Conservation (phyloP, 1,140 invertebrate species). For the Drosophila parvula region DNA sequence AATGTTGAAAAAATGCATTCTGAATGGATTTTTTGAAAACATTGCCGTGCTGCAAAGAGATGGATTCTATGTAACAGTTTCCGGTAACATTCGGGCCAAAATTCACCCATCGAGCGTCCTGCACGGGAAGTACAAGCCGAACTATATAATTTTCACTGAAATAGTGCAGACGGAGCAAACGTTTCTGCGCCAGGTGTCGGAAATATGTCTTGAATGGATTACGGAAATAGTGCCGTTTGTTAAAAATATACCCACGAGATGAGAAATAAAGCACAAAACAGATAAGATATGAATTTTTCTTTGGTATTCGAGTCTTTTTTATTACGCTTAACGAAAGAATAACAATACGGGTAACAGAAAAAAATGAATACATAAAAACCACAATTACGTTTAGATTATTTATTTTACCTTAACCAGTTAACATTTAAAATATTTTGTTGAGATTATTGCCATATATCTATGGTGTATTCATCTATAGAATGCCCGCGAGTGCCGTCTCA, state of each 20-base stretch:
- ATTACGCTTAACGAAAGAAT: slow-evolving; percentile 4
- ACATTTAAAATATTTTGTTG: slow-evolving; percentile 52
- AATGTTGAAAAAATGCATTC: slow-evolving; percentile 91
- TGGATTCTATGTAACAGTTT: slow-evolving; percentile 90
- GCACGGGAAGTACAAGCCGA: slow-evolving; percentile 87
- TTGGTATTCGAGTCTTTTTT: slow-evolving; percentile 30
- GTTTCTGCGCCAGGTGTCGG: slow-evolving; percentile 91
- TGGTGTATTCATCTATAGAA: slow-evolving; percentile 34
- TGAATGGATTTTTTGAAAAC: slow-evolving; percentile 94
- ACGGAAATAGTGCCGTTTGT: slow-evolving; percentile 85
- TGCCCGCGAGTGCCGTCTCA: slow-evolving; percentile 42
- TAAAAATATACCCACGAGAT: slow-evolving; percentile 32
- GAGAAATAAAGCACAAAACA: slow-evolving; percentile 16
- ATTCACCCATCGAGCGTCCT: slow-evolving; percentile 83
- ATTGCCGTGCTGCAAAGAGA: slow-evolving; percentile 93
- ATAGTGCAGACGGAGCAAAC: slow-evolving; percentile 93
- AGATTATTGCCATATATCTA: slow-evolving; percentile 40
- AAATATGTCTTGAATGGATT: slow-evolving; percentile 91
- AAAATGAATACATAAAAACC: slow-evolving; percentile 15
- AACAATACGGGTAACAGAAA: slow-evolving; percentile 5
- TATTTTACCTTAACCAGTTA: slow-evolving; percentile 53
- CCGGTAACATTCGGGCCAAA: slow-evolving; percentile 72
- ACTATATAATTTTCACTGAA: slow-evolving; percentile 95
- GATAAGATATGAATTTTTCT: neutral
- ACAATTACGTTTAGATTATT: slow-evolving; percentile 26